phyloP scores from a whole-genome alignment of 1,140 invertebrate species.

The Drosophila repletoides region DNA sequence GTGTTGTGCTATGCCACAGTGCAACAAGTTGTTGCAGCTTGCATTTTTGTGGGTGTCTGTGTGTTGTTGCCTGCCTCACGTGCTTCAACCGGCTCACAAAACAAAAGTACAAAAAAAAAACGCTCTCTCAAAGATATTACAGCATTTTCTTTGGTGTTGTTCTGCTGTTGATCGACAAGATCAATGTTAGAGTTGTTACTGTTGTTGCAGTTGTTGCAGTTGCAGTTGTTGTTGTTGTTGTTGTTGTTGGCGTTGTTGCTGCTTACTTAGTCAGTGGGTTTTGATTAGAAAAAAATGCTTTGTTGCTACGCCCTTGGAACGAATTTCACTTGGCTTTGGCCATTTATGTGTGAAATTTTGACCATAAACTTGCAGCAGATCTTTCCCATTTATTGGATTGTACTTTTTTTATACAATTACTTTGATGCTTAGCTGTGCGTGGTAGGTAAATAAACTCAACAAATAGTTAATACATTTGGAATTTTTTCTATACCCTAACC shows the following conservation, averaged over 20 bases:
- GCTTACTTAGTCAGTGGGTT: constrained; percentile 55
- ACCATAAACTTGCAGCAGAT: background rate
- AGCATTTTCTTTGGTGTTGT: constrained; percentile 29
- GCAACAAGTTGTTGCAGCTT: constrained; percentile 62
- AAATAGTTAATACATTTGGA: too few relatives aligned
- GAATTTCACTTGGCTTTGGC: constrained; percentile 45
- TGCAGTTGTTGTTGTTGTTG: background rate
- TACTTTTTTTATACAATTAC: too few relatives aligned
- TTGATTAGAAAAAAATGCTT: constrained; percentile 47
- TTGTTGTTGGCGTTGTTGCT: constrained; percentile 15
- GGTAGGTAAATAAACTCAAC: too few relatives aligned
- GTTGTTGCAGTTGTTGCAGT: constrained; percentile 9
- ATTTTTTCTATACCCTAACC: too few relatives aligned
- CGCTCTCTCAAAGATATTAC: constrained; percentile 22
- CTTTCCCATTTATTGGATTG: too few relatives aligned
- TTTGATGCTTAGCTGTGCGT: background rate
- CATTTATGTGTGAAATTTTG: constrained; percentile 48
- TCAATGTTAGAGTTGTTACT: constrained; percentile 41
- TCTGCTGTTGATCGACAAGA: constrained; percentile 51
- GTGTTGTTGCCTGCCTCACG: constrained; percentile 66
- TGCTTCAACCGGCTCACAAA: constrained; percentile 37
- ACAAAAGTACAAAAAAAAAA: constrained; percentile 1
- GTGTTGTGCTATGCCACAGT: too few relatives aligned
- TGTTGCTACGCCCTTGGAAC: constrained; percentile 61
- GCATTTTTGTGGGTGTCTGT: constrained; percentile 59